Base-by-base conservation (phyloP, 2,888 invertebrate species). In the Rhagium mordax region DNA sequence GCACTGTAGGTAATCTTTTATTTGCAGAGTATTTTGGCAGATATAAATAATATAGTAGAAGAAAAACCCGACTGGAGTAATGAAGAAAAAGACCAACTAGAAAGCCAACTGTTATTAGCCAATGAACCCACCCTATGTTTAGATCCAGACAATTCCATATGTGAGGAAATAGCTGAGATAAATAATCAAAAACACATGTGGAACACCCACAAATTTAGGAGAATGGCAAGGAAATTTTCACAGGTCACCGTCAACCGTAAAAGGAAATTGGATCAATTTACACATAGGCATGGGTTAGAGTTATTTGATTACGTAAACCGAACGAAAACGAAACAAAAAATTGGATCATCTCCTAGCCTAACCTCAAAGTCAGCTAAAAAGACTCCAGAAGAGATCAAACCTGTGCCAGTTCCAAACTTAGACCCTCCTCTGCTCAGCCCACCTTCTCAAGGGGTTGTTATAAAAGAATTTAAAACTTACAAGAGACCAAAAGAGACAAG, bases 81-180 rank as follows among this genome's bases (percentile, higher is more conserved):
- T 21, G 95, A 96, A 78, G 96, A 96, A 84, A 90, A 93, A 73
- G 90, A 94, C 70, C 90, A 92, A 62, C 88, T 96, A 71, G 98
- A 98, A 87, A 95, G 96, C 76, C 94, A 96, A 81, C 87, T 98
- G 74, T 92, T 98, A 48, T 91, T 96, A 83, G 95, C 95, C 13
- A 95, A 96, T 3, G 93, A 95, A 76, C 96, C 96, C 13, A 95
- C 95, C 4, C 89, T 98, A 41, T 98, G 97, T 86, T 90, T 98
- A 65, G 97, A 97, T 88, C 96, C 98, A 3, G 93, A 95, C 83
- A 96, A 96, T 2, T 91, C 94, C 24, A 93, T 96, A 51, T 94
- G 95, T 27, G 88, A 94, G 62, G 90, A 94, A 71, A 92, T 94
- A 29, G 95, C 95, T 64, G 91, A 93, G 79, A 87, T 95, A 51